Evolutionary conservation across 2,797 vertebrate genomes (phyloP), one percentile per base, ranked within the genome.

Genomic region (Sparus aurata): DNA sequence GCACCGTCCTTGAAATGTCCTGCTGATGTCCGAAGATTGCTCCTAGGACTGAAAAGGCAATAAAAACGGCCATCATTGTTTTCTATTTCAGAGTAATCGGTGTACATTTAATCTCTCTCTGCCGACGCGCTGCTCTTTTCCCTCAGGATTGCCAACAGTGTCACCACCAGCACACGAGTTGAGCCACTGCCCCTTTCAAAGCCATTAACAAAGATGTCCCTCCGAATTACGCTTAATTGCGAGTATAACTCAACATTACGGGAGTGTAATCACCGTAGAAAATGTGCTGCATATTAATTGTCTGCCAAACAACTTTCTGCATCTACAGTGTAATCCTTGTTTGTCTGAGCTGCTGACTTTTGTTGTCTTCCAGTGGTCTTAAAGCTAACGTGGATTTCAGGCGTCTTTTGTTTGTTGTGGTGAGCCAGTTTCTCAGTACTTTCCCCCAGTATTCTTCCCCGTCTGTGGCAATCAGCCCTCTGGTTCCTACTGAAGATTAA

Each of bases 1-100:
- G 20, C 38, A 53, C 22, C 80, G 88, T 70, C 92, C 89, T 94
- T 93, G 84, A 91, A 87, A 88, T 70, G 65, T 79, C 80, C 85
- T 71, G 54, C 71, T 73, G 69, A 75, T 82, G 85, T 75, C 68
- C 30, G 73, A 72, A 66, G 55, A 73, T 49, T 86, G 75, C 80
- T 87, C 77, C 47, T 12, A 15, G 77, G 87, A 86, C 78, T 59
- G 30, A 86, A 87, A 70, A 77, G 34, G 83, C 78, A 87, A 85
- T 89, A 85, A 81, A 89, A 91, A 83, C 71, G 45, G 15, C 80
- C 52, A 66, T 83, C 57, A 69, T 86, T 91, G 86, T 89, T 90
- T 90, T 89, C 54, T 65, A 4, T 78, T 89, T 65, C 18, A 49
- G 25, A 77, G 67, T 82, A 85, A 92, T 81, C 84, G 78, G 22